These are phyloP conservation scores for Erythrolamprus reginae DNA, from an alignment of 2,113 vertebrate species.

Conservation along the genomic window DNA sequence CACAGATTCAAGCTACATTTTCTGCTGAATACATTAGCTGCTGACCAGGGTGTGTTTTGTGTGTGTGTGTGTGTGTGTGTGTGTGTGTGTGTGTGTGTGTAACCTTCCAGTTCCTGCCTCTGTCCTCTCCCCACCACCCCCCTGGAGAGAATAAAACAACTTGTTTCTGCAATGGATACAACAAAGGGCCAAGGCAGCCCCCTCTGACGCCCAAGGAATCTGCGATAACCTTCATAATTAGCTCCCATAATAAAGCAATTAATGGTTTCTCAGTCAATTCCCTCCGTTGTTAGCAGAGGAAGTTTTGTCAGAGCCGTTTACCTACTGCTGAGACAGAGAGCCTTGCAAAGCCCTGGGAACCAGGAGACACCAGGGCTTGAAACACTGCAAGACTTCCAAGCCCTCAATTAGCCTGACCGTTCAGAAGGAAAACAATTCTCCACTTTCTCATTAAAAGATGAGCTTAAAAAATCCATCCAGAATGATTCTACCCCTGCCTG, in stretches of 20 bases:
- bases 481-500: slow-evolving; percentile 46
- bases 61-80: no score
- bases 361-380: slow-evolving; percentile 25
- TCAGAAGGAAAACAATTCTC: slow-evolving; percentile 69
- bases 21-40: slow-evolving; percentile 35
- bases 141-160: slow-evolving; percentile 56
- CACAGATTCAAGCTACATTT: slow-evolving; percentile 59
- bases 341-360: slow-evolving; percentile 58
- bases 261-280: slow-evolving; percentile 51
- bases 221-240: slow-evolving; percentile 71
- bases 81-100: no score
- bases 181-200: slow-evolving; percentile 44
- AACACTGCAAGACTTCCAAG: slow-evolving; percentile 40
- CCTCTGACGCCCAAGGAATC: slow-evolving; percentile 62
- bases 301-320: slow-evolving; percentile 48
- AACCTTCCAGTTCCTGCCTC: slow-evolving; percentile 66
- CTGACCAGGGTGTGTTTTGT: no score
- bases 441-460: slow-evolving; percentile 74
- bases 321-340: slow-evolving; percentile 53
- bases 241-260: slow-evolving; percentile 71
- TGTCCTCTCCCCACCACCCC: slow-evolving; percentile 12
- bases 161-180: slow-evolving; percentile 39
- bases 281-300: slow-evolving; percentile 70
- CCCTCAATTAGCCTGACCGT: slow-evolving; percentile 66
- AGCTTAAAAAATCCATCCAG: slow-evolving; percentile 36